Base-by-base conservation (phyloP, 2,888 invertebrate species). In the Magallana nippona region DNA sequence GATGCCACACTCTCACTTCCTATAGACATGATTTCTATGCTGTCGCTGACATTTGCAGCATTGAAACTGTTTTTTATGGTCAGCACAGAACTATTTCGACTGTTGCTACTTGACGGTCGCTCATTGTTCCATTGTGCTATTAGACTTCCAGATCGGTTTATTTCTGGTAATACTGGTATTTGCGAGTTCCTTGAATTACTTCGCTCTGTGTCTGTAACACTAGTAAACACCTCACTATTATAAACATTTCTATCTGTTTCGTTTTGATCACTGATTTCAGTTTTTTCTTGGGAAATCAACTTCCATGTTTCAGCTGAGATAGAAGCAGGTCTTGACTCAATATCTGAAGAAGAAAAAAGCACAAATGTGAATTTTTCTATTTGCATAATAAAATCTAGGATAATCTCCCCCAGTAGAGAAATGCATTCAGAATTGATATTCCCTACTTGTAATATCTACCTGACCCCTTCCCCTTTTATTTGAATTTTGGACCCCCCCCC, bases 281-380 rank as follows among this genome's bases (percentile, higher is more conserved):
- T 85, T 22, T 89, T 88, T 71, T 90, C 89, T 85, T 89, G 87
- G 11, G 88, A 88, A 32, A 92, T 91, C n/a, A 90, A 86, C 82
- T 89, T 89, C 92, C 92, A 92, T 11, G 91, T 91, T 80, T 92
- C 91, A 55, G 91, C 90, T 56, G 88, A 86, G 22, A 92, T 90
- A 2, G 88, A 87, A n/a, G 86, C 11, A 17, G 56, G 44, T 10
- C 44, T 44, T 15, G 58, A 55, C 71, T 83, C 82, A 10, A 58
- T 60, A 58, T 78, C 78, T 60, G 62, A 44, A 44, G 57, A 19
- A 57, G 17, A 78, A 19, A 71, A 71, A 15, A n/a, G 5, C 19
- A 17, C 62, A 60, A 10, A 44, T 44, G 0, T 44, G 5, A 8
- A 44, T 8, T 44, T 44, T 44, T 44, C 44, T 44, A 8, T 44